These are phyloP conservation scores for Caenorhabditis angaria DNA, from an alignment of 2,888 invertebrate genomes.

Conservation along the genomic window DNA sequence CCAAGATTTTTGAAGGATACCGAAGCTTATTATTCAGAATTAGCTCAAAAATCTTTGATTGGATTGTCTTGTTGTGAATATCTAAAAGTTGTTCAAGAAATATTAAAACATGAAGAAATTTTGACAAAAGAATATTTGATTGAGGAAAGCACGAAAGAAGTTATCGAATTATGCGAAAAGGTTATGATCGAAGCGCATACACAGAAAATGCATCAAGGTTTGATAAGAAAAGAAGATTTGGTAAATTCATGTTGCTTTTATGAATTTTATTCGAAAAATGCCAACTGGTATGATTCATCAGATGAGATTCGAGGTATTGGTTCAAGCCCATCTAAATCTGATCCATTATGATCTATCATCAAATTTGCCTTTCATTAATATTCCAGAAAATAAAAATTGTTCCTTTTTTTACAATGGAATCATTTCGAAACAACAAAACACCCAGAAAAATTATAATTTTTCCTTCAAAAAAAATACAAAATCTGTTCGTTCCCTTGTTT, in stretches of 20 bases:
- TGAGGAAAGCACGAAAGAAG: conserved; percentile 76
- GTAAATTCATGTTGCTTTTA: too few relatives aligned
- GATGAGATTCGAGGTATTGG: too few relatives aligned
- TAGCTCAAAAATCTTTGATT: conserved; percentile 84
- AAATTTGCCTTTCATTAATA: too few relatives aligned
- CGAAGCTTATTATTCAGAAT: conserved; percentile 82
- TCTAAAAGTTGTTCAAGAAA: conserved; percentile 84
- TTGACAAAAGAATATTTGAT: conserved; percentile 84
- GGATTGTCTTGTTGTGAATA: conserved; percentile 87
- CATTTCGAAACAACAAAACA: too few relatives aligned
- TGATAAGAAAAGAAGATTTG: conserved; percentile 84
- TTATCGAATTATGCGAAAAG: conserved; percentile 57
- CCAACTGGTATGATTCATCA: too few relatives aligned
- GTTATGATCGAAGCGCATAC: conserved; percentile 84
- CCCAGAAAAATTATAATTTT: conserved; percentile 23
- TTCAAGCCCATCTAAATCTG: too few relatives aligned
- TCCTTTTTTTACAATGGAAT: too few relatives aligned
- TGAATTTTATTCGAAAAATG: too few relatives aligned
- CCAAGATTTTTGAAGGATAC: conserved; percentile 84
- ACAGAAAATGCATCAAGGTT: conserved; percentile 79
- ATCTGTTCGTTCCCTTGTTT: not conserved
- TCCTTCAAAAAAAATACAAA: conserved; percentile 29
- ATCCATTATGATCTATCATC: too few relatives aligned
- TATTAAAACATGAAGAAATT: conserved; percentile 82
- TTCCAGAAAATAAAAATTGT: too few relatives aligned